phyloP scores from a whole-genome alignment of 2,797 vertebrate species.

The Otolemur crassicaudatus region DNA sequence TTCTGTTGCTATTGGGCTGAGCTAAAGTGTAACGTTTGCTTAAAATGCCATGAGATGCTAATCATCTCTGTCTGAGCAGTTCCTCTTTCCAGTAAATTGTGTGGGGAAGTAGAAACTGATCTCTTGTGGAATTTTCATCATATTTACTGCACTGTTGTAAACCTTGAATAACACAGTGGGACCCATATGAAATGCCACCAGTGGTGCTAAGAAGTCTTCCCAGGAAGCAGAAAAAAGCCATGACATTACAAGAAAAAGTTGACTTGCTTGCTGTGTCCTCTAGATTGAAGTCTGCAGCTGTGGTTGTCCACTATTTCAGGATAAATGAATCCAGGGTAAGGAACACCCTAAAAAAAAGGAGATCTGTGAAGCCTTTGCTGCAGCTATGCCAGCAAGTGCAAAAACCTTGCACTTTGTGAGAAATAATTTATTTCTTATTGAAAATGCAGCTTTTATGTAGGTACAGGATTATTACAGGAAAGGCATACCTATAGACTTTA shows the following conservation, averaged over 20 bases:
- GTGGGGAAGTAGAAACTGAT: neutral
- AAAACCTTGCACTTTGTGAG: neutral
- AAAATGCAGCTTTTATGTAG: neutral
- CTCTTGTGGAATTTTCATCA: no score
- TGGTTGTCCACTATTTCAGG: neutral
- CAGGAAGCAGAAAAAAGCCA: neutral
- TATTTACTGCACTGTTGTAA: neutral
- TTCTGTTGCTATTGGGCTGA: neutral
- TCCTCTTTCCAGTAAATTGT: neutral
- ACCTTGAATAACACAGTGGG: neutral
- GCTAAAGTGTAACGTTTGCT: neutral
- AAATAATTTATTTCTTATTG: neutral
- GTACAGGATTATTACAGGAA: neutral
- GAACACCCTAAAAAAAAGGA: neutral
- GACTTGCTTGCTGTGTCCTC: neutral
- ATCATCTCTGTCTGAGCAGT: neutral
- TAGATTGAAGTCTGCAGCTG: neutral
- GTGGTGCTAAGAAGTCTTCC: neutral
- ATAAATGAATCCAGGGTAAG: neutral
- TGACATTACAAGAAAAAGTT: neutral
- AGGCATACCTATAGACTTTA: neutral
- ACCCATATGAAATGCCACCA: neutral
- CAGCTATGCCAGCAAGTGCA: neutral
- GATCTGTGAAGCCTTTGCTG: neutral
- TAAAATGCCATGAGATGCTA: rapidly evolving